These are phyloP conservation scores for Thysanoteuthis rhombus DNA, from an alignment of 2,888 invertebrate genomes.

Conservation along the genomic window DNA sequence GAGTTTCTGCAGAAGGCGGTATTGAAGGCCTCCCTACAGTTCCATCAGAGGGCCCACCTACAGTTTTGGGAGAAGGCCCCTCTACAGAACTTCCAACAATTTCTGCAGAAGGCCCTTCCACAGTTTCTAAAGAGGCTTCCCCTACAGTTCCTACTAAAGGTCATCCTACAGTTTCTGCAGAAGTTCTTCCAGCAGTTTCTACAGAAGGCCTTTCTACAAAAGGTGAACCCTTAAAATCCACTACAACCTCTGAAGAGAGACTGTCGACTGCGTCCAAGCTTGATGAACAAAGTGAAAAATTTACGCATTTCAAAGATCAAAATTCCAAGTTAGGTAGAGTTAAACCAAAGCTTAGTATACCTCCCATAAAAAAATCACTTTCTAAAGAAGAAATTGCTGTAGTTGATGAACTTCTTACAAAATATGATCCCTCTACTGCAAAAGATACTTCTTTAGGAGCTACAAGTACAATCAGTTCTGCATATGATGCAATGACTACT, in stretches of 20 bases:
- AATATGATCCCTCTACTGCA: not conserved
- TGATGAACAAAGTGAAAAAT: too few species aligned
- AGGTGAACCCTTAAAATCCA: too few species aligned
- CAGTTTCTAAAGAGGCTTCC: not conserved
- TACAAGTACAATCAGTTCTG: not conserved
- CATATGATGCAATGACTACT: not conserved
- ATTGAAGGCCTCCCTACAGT: not conserved
- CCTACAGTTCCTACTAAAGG: not conserved
- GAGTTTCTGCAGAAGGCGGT: not conserved
- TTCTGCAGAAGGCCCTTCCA: not conserved
- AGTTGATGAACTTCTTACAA: not conserved
- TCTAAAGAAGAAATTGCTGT: not conserved
- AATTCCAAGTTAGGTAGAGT: not conserved
- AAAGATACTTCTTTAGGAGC: not conserved
- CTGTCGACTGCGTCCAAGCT: too few species aligned
- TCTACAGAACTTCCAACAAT: not conserved
- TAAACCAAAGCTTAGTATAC: not conserved
- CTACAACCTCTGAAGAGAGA: too few species aligned
- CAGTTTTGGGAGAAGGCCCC: not conserved
- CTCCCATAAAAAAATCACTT: not conserved
- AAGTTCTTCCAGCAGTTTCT: not conserved
- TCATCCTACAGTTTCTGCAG: not conserved
- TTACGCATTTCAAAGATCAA: not conserved
- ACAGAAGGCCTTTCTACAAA: not conserved
- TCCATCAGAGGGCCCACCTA: not conserved